Base-by-base conservation (phyloP, 2,797 vertebrate genomes). In the Acanthurus leucopareius region DNA sequence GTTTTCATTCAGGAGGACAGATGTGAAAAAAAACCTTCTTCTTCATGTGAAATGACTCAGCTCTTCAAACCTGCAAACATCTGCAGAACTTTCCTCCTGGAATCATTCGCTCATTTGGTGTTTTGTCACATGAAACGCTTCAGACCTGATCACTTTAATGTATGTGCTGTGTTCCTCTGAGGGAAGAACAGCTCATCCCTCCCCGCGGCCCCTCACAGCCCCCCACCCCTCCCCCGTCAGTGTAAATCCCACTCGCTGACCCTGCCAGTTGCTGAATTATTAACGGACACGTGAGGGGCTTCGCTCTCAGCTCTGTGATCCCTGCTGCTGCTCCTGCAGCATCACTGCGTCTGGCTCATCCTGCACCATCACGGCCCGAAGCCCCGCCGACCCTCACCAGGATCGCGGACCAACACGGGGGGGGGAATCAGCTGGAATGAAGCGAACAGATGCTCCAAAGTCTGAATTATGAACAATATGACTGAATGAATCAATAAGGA, bases 211-310 rank as follows among this genome's bases (percentile, higher is more conserved):
- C 11, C 35, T 75, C 32, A 22, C 57, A 1, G 40, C 11, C n/a
- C 48, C 57, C n/a, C 48, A 1, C 17, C 64, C 19, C 8, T 40
- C 28, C 28, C 28, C 28, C 28, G 10, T 61, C 67, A 51, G 47
- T 66, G 59, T 75, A 68, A 82, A 83, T 78, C 75, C 77, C 25
- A 54, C 54, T 48, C 4, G 1, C 57, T 81, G 67, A 88, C 65
- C 66, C 58, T 1, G 0, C 42, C 51, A 32, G 52, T 49, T 1
- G 38, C 58, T 88, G 52, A 89, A 84, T 86, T 87, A 89, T 91
- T 84, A 83, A 91, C 66, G 0, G 11, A 56, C 86, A 86, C 19
- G 80, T 80, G 84, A 89, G 81, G 51, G 48, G 38, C 64, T 80
- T 64, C 25, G 51, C 64, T 56, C 63, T 56, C 66, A 17, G 70